phyloP scores from a whole-genome alignment of 2,888 invertebrate species.

The Acleris holmiana region DNA sequence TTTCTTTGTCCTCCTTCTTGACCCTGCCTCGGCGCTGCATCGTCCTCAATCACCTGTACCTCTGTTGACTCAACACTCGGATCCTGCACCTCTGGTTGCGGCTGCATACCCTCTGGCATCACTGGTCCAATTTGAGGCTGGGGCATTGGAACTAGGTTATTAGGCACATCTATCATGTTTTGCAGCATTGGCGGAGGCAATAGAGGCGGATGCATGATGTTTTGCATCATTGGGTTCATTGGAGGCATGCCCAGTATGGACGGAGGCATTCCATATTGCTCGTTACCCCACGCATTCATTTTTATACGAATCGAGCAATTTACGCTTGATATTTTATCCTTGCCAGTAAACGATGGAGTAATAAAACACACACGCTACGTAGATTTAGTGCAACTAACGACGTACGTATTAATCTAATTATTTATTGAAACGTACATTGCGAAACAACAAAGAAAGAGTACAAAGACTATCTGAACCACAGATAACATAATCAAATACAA shows the following conservation, averaged over 20 bases:
- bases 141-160: conserved; percentile 26
- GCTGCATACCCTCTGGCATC: conserved; percentile 29
- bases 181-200: conserved; percentile 34
- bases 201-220: conserved; percentile 30
- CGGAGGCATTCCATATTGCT: conserved; percentile 26
- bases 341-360: too few species aligned
- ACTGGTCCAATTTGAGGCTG: conserved; percentile 31
- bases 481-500: too few species aligned
- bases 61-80: conserved; percentile 34
- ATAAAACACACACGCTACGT: too few species aligned
- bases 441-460: too few species aligned
- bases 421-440: too few species aligned
- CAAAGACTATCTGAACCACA: too few species aligned
- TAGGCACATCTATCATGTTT: conserved; percentile 29
- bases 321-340: too few species aligned
- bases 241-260: conserved; percentile 32
- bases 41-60: conserved; percentile 32
- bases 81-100: conserved; percentile 30
- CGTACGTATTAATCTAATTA: too few species aligned
- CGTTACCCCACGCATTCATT: conserved; percentile 34
- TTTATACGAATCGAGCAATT: background rate
- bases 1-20: conserved; percentile 14
- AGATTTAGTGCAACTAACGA: too few species aligned
- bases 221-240: conserved; percentile 30
- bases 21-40: conserved; percentile 2